Evolutionary conservation across 2,888 invertebrate genomes (phyloP), one percentile per base, ranked within the genome.

Genomic region (Acanthacorydalis orientalis): DNA sequence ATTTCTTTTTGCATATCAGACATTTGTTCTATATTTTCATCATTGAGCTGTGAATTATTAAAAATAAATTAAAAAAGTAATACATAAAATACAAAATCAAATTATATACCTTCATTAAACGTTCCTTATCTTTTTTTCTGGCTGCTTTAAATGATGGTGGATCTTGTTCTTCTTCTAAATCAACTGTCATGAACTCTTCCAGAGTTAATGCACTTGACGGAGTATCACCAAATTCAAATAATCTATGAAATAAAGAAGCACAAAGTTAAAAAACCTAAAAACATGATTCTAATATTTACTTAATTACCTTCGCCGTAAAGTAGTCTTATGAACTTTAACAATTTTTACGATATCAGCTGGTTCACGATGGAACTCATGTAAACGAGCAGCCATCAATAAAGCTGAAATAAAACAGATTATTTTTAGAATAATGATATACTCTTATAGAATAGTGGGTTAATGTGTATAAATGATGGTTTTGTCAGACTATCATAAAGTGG

Each of bases 101-200:
- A 40, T 44, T n/a, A 43, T 31, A 47, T 63, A 84, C 84, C 71
- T 78, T 85, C 59, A 84, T 83, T 51, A 90, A 67, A 31, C 87
- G 71, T 57, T 89, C 89, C 53, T 86, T 84, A 59, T 92, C 92
- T 58, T 86, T 85, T 59, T 84, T 83, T 47, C 93, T 75, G 0
- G 92, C 90, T 1, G 83, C 85, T 63, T 89, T 90, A 61, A 92
- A 97, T 1, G 91, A 87, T 0, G 96, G 96, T 8, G 96, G 92
- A 66, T 96, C 96, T 63, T 91, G 90, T 59, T 93, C 93, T 56
- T 92, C 90, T 61, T 96, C 95, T 54, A 98, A 68, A 62, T 98
- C 96, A 1, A 97, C 89, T 0, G 84, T 86, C 81, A 93, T 87
- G 62, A 98, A 98, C 69, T 98, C 96, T 56, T 97, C 95, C 31